Evolutionary conservation across 2,797 vertebrate species (phyloP).

Genomic region (Paratrypauchen microcephalus): DNA sequence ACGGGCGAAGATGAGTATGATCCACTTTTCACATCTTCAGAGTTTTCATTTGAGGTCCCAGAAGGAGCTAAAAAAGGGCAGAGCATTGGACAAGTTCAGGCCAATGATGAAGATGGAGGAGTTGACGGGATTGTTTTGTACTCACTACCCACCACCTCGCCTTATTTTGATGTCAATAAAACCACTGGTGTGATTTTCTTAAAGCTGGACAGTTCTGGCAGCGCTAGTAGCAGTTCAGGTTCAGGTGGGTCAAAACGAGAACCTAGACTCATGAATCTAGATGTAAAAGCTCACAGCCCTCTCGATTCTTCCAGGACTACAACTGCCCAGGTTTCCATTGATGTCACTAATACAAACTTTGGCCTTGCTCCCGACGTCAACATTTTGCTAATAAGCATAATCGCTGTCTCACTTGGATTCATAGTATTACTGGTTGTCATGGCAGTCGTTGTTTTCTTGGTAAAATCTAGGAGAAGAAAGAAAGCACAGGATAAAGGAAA

Average conservation of each 20-base stretch:
- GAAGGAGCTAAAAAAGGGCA: conserved; percentile 90
- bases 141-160: conserved; percentile 82
- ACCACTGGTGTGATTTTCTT: conserved; percentile 89
- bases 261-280: conserved; percentile 85
- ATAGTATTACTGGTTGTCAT: conserved; percentile 88
- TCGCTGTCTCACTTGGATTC: conserved; percentile 89
- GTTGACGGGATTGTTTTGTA: conserved; percentile 93
- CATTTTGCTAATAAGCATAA: conserved; percentile 87
- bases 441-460: conserved; percentile 88
- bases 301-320: conserved; percentile 85
- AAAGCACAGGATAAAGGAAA: conserved; percentile 76
- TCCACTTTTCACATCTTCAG: conserved; percentile 85
- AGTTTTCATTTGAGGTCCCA: conserved; percentile 89
- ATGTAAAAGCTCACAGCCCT: conserved; percentile 89
- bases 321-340: conserved; percentile 83
- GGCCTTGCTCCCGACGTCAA: conserved; percentile 89
- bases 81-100: conserved; percentile 88
- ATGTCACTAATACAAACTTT: conserved; percentile 91
- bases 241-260: conserved; percentile 81
- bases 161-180: conserved; percentile 91
- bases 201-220: conserved; percentile 83
- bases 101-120: conserved; percentile 92
- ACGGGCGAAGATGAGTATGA: conserved; percentile 96
- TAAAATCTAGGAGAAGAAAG: conserved; percentile 84
- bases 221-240: conserved; percentile 60